Base-by-base conservation (phyloP, 2,113 vertebrate species). In the Pimephales promelas region DNA sequence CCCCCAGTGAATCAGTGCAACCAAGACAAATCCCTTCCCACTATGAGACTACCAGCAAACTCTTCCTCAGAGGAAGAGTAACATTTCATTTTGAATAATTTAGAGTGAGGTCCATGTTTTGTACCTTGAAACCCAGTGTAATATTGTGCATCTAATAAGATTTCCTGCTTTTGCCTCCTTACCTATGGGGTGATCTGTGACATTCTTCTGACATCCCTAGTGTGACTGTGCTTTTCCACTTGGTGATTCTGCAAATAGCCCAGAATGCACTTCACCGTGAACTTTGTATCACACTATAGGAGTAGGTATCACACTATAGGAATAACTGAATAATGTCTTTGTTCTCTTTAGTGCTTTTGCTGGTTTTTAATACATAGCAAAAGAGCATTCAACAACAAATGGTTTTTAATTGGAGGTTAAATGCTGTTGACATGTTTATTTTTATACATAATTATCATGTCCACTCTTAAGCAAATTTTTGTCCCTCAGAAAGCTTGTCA, bases 71-170 rank as follows among this genome's bases (percentile, higher is more conserved):
- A 72, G 26, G 80, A 47, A 75, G 61, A 79, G 20, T 78, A 82
- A 78, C 61, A 62, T 64, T 92, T 92, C 34, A 59, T 61, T 92
- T 92, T 93, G 91, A 92, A 89, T 88, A 92, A 93, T 93, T 92
- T 92, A 91, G 74, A 49, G 89, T 88, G 28, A 71, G 40, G 11
- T 34, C 34, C 66, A 34, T 31, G 43, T 68, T 80, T 82, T 86
- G 31, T 68, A 28, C 47, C 49, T 56, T 74, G 26, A 79, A 71
- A 84, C 56, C 40, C 54, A 10, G 0, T 56, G 18, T 34, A 62
- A 40, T 62, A 28, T 71, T n/a, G 24, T 82, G 28, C 64, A 74
- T 78, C 79, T n/a, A n/a, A n/a, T 77, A 71, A 73, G 49, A 84
- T 70, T n/a, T 34, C 16, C 16, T 64, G 47, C n/a, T 56, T 59